Evolutionary conservation across 2,113 vertebrate species (phyloP).

Genomic region (Crotalus tigris): DNA sequence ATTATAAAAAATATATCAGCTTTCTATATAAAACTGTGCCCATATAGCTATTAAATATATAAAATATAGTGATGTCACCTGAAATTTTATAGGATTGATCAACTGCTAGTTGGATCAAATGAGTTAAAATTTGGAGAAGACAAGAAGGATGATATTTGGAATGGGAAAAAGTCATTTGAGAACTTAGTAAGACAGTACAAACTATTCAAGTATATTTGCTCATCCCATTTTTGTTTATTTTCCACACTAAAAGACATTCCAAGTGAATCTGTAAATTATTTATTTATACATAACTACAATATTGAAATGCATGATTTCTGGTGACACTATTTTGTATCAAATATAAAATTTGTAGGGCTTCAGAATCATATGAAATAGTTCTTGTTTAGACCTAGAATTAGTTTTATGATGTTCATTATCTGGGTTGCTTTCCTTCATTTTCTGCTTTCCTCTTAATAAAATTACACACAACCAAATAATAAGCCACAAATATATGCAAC

Average conservation of each 20-base stretch:
- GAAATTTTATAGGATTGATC: neutral
- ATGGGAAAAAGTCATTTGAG: neutral
- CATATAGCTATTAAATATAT: too few species aligned
- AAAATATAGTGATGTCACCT: neutral
- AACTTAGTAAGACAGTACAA: neutral
- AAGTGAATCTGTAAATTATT: neutral
- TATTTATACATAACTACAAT: neutral
- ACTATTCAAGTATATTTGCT: neutral
- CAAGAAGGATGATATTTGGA: neutral
- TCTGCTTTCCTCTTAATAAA: neutral
- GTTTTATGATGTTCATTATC: neutral
- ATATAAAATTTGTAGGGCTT: neutral
- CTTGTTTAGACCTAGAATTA: neutral
- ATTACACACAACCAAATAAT: conserved; percentile 7
- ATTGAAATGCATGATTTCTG: neutral
- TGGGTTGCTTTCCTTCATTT: neutral
- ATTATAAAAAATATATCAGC: neutral
- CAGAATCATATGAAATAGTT: neutral
- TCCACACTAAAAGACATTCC: neutral
- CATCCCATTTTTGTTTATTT: neutral
- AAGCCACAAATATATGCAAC: neutral
- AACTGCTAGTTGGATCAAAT: neutral
- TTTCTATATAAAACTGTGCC: neutral
- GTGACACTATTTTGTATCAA: neutral
- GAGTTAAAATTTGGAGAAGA: neutral